Evolutionary conservation across 2,888 invertebrate genomes (phyloP), one percentile per base, ranked within the genome.

Genomic region (Caenorhabditis japonica): DNA sequence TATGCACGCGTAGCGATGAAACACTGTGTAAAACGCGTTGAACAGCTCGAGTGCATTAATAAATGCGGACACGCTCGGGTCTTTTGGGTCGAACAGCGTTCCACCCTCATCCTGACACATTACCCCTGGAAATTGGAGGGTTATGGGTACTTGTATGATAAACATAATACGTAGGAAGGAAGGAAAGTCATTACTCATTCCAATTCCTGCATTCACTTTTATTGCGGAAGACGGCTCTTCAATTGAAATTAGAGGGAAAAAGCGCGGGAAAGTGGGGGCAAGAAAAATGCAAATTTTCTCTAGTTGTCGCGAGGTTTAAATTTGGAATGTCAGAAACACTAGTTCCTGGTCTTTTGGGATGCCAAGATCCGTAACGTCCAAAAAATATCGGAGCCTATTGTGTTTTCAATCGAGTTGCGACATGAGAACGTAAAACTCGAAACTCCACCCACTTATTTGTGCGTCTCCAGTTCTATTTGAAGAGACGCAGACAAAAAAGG

Each of bases 1-100:
- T 4, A 77, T 53, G 43, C 81, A 83, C 7, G 79, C 79, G 52
- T 82, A 83, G 33, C 80, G 71, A 55, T 84, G 84, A 51, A 83
- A 76, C 17, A 75, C 64, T 23, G 81, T 81, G 70, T 83, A 84
- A 36, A 82, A 61, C 21, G 80, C 83, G 75, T 81, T 81, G 64
- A 82, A 83, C 38, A 69, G 58, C 27, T 80, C 77, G 8, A 83
- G 64, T 3, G 75, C 53, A 15, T 73, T 75, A 39, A 83, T 66
- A 52, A 83, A 79, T 7, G 68, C 56, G 4, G 53, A 52, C 0
- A 80, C 76, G 8, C 59, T 27, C 10, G 80, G 79, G 55, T 83
- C 81, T 30, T 69, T 46, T 8, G 79, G 72, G 39, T 83, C 77
- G 68, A 81, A 77, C 30, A 81, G 60, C 33, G 74, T 59, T 34